Base-by-base conservation (phyloP, 2,113 vertebrate species). In the Sclerurus mexicanus region DNA sequence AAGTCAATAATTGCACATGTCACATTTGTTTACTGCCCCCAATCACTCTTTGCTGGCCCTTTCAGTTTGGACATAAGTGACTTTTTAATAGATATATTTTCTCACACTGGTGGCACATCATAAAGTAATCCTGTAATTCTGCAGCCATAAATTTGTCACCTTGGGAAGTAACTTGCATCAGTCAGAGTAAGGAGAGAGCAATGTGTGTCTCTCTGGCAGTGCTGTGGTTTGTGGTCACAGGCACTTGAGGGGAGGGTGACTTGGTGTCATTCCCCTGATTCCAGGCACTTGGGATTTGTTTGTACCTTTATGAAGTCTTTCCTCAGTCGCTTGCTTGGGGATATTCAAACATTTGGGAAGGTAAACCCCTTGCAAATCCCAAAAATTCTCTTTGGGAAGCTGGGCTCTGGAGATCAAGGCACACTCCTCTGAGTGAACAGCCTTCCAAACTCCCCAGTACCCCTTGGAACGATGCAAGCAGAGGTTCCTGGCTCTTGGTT, bases 101-200 rank as follows among this genome's bases (percentile, higher is more conserved):
- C 80, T 89, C 87, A 73, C 62, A 52, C 62, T 31, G 58, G 85
- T 95, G 92, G 85, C 88, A 93, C 89, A 84, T 93, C 93, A 96
- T 96, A 93, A 96, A 93, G 59, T 93, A 91, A 95, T 94, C 53
- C 52, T 73, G 85, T 91, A 94, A 95, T 97, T 97, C 94, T 86
- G 67, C 62, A 94, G 88, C 83, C 87, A 94, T 96, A 95, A 96
- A 96, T 94, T 91, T 94, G 90, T 94, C 87, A 95, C 92, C 75
- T 93, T 59, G 59, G 58, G 78, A 85, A 93, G 82, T 82, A 33
- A 69, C 69, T 86, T 96, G 87, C 85, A 79, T 80, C 87, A 71
- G 85, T 92, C 58, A 25, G 62, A 85, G 85, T 30, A 67, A 83
- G 87, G 39, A 37, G 35, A 59, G 78, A 31, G 23, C 68, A 87